Conservation (phyloP, 2,113 vertebrate species). For the Notothenia rossii region DNA sequence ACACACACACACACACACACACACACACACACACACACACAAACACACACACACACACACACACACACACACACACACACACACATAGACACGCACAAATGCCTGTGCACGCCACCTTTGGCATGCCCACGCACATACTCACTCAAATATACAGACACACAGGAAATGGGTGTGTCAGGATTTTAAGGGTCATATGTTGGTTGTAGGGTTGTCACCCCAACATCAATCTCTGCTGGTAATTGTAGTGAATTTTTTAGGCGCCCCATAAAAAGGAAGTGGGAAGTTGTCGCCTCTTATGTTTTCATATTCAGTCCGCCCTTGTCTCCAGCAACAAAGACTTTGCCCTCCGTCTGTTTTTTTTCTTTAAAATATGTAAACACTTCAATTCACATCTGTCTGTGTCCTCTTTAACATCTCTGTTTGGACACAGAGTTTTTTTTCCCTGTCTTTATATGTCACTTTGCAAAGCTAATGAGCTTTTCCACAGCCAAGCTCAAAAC, state of each 20-base stretch:
- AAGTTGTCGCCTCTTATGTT: conserved; percentile 50
- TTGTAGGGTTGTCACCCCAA: conserved; percentile 48
- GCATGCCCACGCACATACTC: conserved; percentile 38
- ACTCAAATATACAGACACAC: conserved; percentile 35
- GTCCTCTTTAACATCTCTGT: conserved; percentile 52
- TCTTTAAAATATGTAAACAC: conserved; percentile 54
- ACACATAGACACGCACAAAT: background rate
- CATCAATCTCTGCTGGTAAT: conserved; percentile 56
- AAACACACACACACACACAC: background rate
- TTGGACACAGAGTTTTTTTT: conserved; percentile 27
- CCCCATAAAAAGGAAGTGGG: conserved; percentile 50
- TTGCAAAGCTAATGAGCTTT: conserved; percentile 72
- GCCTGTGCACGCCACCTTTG: conserved; percentile 6
- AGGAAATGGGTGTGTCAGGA: conserved; percentile 71
- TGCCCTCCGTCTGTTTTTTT: conserved; percentile 9
- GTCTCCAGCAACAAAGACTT: conserved; percentile 25
- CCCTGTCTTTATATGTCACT: conserved; percentile 62
- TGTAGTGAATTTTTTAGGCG: conserved; percentile 28
- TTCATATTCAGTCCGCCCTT: conserved; percentile 52
- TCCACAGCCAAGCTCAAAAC: conserved; percentile 69
- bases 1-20: background rate
- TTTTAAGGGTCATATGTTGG: conserved; percentile 61
- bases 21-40: background rate
- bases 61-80: background rate
- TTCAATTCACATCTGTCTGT: conserved; percentile 54